Evolutionary conservation across 37 sponge, comb jelly and placozoan genomes (phyloP), one percentile per base, ranked within the genome.

Genomic region (Geodia barretti): DNA sequence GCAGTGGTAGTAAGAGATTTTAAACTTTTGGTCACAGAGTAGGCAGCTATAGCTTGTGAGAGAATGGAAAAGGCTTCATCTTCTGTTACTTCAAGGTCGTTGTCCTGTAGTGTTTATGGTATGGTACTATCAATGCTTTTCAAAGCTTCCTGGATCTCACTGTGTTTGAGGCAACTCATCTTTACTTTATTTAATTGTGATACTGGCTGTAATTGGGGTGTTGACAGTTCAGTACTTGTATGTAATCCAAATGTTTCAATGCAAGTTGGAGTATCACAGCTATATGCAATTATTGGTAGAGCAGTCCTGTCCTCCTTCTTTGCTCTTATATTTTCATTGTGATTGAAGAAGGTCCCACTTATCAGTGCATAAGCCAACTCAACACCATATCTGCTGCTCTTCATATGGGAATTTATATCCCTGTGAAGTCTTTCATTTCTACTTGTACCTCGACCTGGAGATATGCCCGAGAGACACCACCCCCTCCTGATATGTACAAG

Each of bases 321-420:
- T 60, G 47, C 78, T 20, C 21, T 1, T 8, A 62, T 17, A 2
- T 72, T 40, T 26, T 67, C 78, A 78, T 85, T 85, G 54, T 85
- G 86, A 2, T 25, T 30, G 32, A 34, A 85, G n/a, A 85, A 70
- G 43, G 38, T 42, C 1, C 1, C 32, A 35, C 77, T 69, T 1
- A 84, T n/a, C 19, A 84, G 40, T 29, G 84, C 77, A 84, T 84
- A 76, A 41, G 77, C 84, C 28, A 84, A 31, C 39, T 77, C 73
- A 3, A 85, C 73, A 40, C 86, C 78, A 76, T 77, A 70, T 31
- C 72, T 76, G 72, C 42, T 62, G 7, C 21, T 59, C 2, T 30
- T 19, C 11, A 76, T 21, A 60, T 67, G 7, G 21, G 72, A 25
- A 36, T 84, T 84, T 3, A 84, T 28, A 3, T 84, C 29, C 41